Conservation (phyloP, 92 coral and sea anemone species). For the Zoanthus sansibaricus region DNA sequence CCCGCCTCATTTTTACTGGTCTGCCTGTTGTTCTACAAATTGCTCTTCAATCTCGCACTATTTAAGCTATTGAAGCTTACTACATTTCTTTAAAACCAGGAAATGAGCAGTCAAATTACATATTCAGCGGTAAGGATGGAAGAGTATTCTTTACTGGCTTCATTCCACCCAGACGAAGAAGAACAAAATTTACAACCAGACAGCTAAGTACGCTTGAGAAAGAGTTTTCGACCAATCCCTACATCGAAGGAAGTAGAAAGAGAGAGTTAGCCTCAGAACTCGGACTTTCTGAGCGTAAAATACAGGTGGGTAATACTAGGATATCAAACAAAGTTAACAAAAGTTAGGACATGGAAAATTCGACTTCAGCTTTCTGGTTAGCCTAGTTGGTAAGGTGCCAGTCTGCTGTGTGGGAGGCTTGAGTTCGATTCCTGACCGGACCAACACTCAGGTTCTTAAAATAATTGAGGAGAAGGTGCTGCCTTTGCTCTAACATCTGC, state of each 20-base stretch:
- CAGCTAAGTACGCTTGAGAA: constrained; percentile 10
- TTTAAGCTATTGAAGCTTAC: not conserved
- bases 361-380: too few species aligned
- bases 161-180: constrained; percentile 17
- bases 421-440: too few species aligned
- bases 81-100: not conserved
- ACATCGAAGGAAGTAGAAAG: constrained; percentile 22
- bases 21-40: not conserved
- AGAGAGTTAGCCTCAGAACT: constrained; percentile 2
- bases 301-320: constrained; percentile 8
- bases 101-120: not conserved
- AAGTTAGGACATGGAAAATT: not conserved
- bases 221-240: constrained; percentile 18
- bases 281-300: constrained; percentile 7
- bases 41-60: not conserved
- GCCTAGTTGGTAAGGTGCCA: too few species aligned
- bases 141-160: not conserved
- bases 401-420: too few species aligned
- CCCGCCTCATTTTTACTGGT: not conserved
- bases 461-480: too few species aligned
- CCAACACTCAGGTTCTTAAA: too few species aligned
- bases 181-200: constrained; percentile 27
- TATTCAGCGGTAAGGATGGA: constrained; percentile 1
- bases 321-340: not conserved
- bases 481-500: too few species aligned